Conservation (phyloP, 2,888 invertebrate species). For the Catocala fraxini region DNA sequence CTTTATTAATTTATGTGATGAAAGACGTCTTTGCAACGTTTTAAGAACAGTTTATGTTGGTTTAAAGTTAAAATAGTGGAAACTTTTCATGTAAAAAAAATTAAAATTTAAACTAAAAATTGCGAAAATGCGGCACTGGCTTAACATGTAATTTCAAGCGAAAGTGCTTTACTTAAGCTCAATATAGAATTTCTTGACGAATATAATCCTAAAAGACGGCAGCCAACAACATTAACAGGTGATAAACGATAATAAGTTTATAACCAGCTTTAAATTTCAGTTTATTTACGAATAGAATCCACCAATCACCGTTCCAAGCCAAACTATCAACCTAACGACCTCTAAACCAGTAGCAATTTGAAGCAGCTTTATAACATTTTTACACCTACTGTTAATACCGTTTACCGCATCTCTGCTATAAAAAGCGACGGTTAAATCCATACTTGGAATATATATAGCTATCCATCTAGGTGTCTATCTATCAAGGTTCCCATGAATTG, state of each 20-base stretch:
- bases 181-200: too few species aligned
- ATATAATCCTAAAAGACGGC: too few species aligned
- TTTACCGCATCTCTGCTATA: slow-evolving; percentile 10
- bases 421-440: slow-evolving; percentile 14
- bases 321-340: too few species aligned
- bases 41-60: slow-evolving; percentile 40
- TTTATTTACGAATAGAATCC: too few species aligned
- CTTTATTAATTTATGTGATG: slow-evolving; percentile 56
- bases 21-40: slow-evolving; percentile 48
- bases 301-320: too few species aligned
- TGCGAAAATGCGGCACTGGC: too few species aligned
- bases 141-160: too few species aligned
- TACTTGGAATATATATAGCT: slow-evolving; percentile 16
- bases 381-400: slow-evolving; percentile 13
- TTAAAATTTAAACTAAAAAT: background rate
- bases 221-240: too few species aligned
- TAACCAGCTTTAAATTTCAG: too few species aligned
- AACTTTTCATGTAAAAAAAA: slow-evolving; percentile 1
- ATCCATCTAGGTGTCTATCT: slow-evolving; percentile 33
- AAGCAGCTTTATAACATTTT: slow-evolving; percentile 17
- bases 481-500: slow-evolving; percentile 49
- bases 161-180: too few species aligned
- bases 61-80: slow-evolving; percentile 20
- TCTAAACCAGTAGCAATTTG: slow-evolving; percentile 4
- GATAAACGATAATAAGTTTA: too few species aligned